A percentile compares a stretch with the other conserved stretches of the same genome.
These are phyloP conservation scores for Drosophila tanythrix DNA, from an alignment of 2,888 invertebrate species.

Conservation along the genomic window DNA sequence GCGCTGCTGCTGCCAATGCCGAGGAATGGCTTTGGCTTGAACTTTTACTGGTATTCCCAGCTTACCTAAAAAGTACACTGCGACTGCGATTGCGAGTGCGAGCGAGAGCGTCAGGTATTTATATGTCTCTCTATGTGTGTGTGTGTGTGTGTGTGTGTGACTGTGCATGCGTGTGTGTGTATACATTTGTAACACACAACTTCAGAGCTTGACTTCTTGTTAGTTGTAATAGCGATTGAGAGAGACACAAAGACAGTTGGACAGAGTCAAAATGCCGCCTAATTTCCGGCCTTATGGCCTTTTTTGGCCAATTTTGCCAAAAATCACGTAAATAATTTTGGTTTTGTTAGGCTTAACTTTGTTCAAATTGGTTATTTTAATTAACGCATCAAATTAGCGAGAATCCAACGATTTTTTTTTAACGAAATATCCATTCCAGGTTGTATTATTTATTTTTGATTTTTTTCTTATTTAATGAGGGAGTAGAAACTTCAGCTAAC, in stretches of 20 bases:
- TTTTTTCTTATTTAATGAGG: conserved; percentile 17
- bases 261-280: not conserved
- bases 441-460: not conserved
- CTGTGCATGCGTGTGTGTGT: not conserved
- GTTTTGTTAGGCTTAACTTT: not conserved
- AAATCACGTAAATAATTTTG: not conserved
- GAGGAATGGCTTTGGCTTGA: conserved; percentile 62
- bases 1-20: conserved; percentile 66
- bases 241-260: not conserved
- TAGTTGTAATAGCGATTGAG: not conserved
- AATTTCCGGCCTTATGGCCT: not conserved
- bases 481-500: conserved; percentile 28
- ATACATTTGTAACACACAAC: not conserved
- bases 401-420: not conserved
- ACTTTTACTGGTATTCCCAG: conserved; percentile 55
- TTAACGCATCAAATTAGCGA: not conserved
- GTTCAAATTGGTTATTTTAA: not conserved
- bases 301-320: not conserved
- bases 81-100: conserved; percentile 8
- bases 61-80: conserved; percentile 50
- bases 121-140: not conserved
- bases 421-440: not conserved
- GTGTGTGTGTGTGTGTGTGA: not conserved
- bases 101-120: conserved; percentile 36
- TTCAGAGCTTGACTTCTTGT: not conserved